Percentiles rank a stretch among this genome's conserved stretches.
phyloP scores from a whole-genome alignment of 2,888 invertebrate genomes.

The Taphrorychus bicolor region DNA sequence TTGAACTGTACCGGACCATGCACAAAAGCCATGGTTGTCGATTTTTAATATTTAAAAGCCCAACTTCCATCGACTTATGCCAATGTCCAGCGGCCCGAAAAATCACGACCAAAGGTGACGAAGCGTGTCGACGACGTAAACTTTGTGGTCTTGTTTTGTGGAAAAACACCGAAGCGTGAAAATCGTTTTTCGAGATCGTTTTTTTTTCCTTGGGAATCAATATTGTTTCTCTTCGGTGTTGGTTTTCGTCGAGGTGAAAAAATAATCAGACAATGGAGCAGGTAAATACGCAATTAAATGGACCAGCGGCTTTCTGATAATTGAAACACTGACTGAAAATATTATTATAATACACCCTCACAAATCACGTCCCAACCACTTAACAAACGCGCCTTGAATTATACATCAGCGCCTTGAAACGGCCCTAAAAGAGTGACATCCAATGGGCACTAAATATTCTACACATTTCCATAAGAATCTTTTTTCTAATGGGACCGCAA shows the following conservation, averaged over 20 bases:
- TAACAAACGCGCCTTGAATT: conserved; percentile 1
- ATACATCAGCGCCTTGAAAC: conserved; percentile 4
- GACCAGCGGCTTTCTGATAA: too few relatives aligned
- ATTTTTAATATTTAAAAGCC: conserved; percentile 39
- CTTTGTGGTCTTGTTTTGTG: conserved; percentile 15
- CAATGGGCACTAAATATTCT: conserved; percentile 21
- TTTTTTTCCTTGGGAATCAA: conserved; percentile 20
- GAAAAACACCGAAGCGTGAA: conserved; percentile 35
- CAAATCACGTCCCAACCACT: background rate
- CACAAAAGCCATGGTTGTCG: conserved; percentile 30
- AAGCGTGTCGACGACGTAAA: conserved; percentile 34
- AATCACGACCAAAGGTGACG: conserved; percentile 27
- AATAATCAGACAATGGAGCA: conserved; percentile 26
- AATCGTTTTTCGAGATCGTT: conserved; percentile 27
- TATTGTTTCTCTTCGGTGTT: conserved; percentile 34
- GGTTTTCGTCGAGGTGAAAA: conserved; percentile 7
- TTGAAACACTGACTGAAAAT: background rate
- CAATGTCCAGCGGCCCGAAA: conserved; percentile 34
- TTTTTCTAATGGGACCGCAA: conserved; percentile 18
- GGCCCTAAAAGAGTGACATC: conserved; percentile 10
- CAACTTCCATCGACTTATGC: conserved; percentile 15
- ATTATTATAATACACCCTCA: background rate
- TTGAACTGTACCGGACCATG: conserved; percentile 32
- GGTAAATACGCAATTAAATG: conserved; percentile 32
- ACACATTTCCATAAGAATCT: conserved; percentile 21